phyloP scores from a whole-genome alignment of 2,113 vertebrate species.

The Romanogobio albipinnatus region DNA sequence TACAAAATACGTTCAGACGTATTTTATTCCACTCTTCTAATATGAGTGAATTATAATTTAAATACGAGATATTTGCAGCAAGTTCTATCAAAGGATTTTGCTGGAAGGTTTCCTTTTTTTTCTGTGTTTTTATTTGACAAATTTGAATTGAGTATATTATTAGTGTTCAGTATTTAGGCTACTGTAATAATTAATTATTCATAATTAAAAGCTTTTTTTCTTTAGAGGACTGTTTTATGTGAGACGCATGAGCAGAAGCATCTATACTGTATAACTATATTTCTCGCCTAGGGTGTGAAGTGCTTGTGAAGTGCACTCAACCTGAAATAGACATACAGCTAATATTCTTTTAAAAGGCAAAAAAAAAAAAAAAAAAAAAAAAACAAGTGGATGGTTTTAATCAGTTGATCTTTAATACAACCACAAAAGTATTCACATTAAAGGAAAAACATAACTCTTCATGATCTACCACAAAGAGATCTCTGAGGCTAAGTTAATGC shows the following conservation, averaged over 20 bases:
- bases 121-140: not conserved
- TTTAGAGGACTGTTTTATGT: not conserved
- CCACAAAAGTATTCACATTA: conserved; percentile 39
- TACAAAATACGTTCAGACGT: too few relatives aligned
- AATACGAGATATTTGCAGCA: not conserved
- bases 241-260: conserved; percentile 25
- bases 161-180: not conserved
- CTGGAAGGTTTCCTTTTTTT: too few relatives aligned
- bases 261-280: conserved; percentile 53
- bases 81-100: not conserved
- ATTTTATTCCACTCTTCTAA: too few relatives aligned
- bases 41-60: too few relatives aligned
- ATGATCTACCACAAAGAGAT: not conserved
- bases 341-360: conserved; percentile 19
- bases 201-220: not conserved
- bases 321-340: conserved; percentile 14
- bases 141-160: not conserved
- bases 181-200: not conserved
- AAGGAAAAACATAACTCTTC: conserved; percentile 34
- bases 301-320: conserved; percentile 20
- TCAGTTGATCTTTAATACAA: conserved; percentile 40
- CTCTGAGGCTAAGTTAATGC: conserved; percentile 1
- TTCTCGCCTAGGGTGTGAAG: conserved; percentile 39
- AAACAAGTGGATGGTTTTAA: not conserved
- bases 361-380: not conserved